Base-by-base conservation (phyloP, 2,888 invertebrate genomes). In the Drosophila lacicola region DNA sequence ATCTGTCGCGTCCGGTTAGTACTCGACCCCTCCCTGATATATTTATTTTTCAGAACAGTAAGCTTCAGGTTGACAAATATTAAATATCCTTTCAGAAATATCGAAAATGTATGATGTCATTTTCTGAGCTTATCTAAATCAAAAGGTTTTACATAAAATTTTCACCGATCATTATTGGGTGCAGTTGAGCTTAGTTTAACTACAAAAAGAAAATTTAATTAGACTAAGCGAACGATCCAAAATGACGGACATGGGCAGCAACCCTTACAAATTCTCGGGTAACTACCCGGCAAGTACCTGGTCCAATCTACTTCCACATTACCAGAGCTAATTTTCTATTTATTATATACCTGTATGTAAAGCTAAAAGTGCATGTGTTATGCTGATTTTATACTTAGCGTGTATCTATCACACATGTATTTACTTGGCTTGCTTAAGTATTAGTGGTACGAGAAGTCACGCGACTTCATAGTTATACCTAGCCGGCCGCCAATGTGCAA, bases 361-460 rank as follows among this genome's bases (percentile, higher is more conserved):
- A n/a, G 29, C 51, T 21, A 34, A 50, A 37, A 14, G 66, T 74
- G 75, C 69, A 62, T 57, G 56, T 57, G 29, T 66, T 58, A n/a
- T 54, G 25, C 56, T 53, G 37, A 13, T 21, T 42, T 4, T 44
- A 36, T n/a, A 53, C 44, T 51, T 54, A 33, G 25, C 50, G 21
- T 47, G n/a, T 42, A 36, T 50, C 29, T 33, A 51, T 70, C 53
- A 41, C 53, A 46, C 42, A 57, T 57, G 45, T 65, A 53, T 51
- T 73, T 47, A 39, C 36, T 41, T 67, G 42, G 37, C 58, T 62
- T 68, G 60, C 45, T 64, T 57, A 58, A 47, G 70, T 60, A 51
- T 60, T 66, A 78, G 75, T 69, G 63, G 78, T 72, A 62, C 64
- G 63, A 69, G 63, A 69, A 74, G 75, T 76, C 75, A 76, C 75